Conservation (phyloP, 2,113 vertebrate species). For the Psophia crepitans region DNA sequence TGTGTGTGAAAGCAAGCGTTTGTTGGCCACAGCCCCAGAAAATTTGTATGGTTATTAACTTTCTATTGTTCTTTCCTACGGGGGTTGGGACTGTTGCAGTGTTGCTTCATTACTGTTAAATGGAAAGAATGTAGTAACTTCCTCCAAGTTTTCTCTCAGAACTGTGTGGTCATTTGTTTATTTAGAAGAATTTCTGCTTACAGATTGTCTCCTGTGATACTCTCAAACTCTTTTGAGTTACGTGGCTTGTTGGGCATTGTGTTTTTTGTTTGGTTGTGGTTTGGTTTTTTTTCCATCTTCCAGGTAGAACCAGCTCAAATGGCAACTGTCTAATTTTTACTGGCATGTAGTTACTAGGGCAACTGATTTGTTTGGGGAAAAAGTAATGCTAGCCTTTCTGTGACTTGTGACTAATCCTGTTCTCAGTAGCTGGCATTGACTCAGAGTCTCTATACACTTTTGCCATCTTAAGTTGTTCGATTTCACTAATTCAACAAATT, state of each 20-base stretch:
- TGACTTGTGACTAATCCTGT: background rate
- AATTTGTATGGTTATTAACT: background rate
- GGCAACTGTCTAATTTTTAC: background rate
- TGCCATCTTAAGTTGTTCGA: background rate
- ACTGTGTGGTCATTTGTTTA: background rate
- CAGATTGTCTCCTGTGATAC: background rate
- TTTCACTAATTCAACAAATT: background rate
- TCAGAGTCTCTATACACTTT: background rate
- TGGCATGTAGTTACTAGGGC: background rate
- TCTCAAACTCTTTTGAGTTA: background rate
- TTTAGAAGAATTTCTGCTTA: background rate
- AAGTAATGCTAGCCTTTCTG: background rate
- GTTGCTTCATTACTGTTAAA: background rate
- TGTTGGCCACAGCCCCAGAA: background rate
- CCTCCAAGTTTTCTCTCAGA: background rate
- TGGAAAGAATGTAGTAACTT: slow-evolving; percentile 37
- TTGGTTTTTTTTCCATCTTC: background rate
- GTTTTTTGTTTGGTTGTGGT: no score
- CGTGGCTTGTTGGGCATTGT: background rate
- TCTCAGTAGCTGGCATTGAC: background rate
- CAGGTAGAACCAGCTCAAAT: background rate
- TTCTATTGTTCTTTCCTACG: background rate
- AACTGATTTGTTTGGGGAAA: slow-evolving; percentile 48
- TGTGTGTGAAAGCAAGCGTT: background rate
- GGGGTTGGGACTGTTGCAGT: background rate